These are phyloP conservation scores for Dolichallabes microphthalmus DNA, from an alignment of 2,113 vertebrate genomes.

Conservation along the genomic window DNA sequence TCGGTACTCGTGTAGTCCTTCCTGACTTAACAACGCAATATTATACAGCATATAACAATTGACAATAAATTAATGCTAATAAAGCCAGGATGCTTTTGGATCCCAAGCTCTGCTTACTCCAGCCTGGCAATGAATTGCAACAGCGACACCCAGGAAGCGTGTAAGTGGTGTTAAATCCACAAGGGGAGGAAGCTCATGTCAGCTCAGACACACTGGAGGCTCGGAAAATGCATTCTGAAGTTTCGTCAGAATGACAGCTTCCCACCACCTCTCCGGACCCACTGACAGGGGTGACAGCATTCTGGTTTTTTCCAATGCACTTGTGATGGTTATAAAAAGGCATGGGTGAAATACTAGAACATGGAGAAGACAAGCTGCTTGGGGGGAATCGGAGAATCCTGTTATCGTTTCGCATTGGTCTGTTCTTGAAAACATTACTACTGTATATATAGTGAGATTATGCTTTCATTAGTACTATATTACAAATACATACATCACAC, in stretches of 20 bases:
- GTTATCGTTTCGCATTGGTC: constrained; percentile 30
- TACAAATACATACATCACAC: not conserved
- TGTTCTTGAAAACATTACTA: constrained; percentile 37
- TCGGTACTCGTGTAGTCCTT: not conserved
- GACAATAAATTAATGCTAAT: constrained; percentile 4
- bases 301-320: constrained; percentile 59
- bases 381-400: constrained; percentile 4
- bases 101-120: not conserved
- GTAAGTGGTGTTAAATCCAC: constrained; percentile 63
- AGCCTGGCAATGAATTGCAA: not conserved
- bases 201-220: constrained; percentile 61
- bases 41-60: not conserved
- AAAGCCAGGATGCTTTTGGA: not conserved
- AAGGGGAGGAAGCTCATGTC: constrained; percentile 63
- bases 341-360: constrained; percentile 33
- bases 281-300: constrained; percentile 65
- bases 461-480: not conserved
- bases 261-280: constrained; percentile 57
- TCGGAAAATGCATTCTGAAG: constrained; percentile 68
- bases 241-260: constrained; percentile 65
- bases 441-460: not conserved
- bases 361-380: constrained; percentile 36
- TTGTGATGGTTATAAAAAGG: constrained; percentile 61
- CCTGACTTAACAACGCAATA: not conserved
- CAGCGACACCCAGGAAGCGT: constrained; percentile 7